Evolutionary conservation across 2,113 vertebrate species (phyloP), one percentile per base, ranked within the genome.

Genomic region (Gallinago undulata): DNA sequence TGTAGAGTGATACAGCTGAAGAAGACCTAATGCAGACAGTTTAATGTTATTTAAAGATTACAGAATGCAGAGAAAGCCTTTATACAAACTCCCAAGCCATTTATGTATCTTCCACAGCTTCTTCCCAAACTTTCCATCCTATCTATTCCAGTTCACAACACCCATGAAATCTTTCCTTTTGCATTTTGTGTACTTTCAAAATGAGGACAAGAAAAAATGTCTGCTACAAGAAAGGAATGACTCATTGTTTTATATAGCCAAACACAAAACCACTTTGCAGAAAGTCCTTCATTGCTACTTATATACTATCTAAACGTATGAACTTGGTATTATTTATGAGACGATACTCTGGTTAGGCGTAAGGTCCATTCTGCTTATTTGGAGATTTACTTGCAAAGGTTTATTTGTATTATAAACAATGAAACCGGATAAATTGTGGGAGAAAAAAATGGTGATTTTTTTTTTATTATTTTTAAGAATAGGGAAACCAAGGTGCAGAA

Each of bases 1-100:
- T 51, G 19, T 92, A 73, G 93, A 95, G 74, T 76, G 92, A 90
- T 96, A 93, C 78, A 89, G 89, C 73, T 91, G 74, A 96, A 85
- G 78, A 94, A 94, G 87, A 84, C 83, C 76, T 88, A 94, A 93
- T 75, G 72, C 74, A 93, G 74, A 76, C 68, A 66, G 30, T 85
- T 92, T 89, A 87, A 90, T 56, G 24, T 87, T 84, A 94, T 63
- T 93, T 84, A 81, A 80, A 93, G 67, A 87, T 94, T 84, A 85
- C 60, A 96, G 82, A 77, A 86, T 87, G 56, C n/a, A 88, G 59
- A 79, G 53, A 72, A 94, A 76, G 45, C 72, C 31, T 91, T 73
- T 87, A 62, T 62, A 55, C 27, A 69, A 4, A 7, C 8, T 94
- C 79, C 48, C n/a, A 75, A 93, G 48, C 47, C 57, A 89, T 69